Base-by-base conservation (phyloP, 2,113 vertebrate genomes). In the Siniperca chuatsi region DNA sequence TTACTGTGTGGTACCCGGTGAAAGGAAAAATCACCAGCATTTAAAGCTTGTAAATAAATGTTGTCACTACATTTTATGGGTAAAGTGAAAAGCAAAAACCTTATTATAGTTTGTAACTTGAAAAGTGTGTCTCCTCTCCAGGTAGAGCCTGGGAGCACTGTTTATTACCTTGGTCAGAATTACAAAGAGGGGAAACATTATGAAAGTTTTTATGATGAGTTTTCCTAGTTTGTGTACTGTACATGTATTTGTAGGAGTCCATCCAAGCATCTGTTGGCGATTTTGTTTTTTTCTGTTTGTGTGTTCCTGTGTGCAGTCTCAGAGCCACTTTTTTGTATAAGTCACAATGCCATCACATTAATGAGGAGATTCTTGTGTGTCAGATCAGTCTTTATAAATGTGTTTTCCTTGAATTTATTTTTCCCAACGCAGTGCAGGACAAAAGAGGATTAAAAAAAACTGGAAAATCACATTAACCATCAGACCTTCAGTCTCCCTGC, bases 31-130 rank as follows among this genome's bases (percentile, higher is more conserved):
- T 71, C 50, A 21, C 23, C n/a, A 66, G 68, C 18, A 20, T 42
- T 89, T 70, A 65, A 74, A 50, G 64, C 68, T 57, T 68, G 70
- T 81, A 62, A 90, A 89, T 60, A 16, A 37, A 87, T 82, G 83
- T 75, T 64, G 48, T 79, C 37, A 70, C 40, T 64, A 23, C 23
- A 40, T 73, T 88, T 90, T 70, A 82, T 73, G 23, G 68, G 80
- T 42, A 84, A 75, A 79, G 70, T 71, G 74, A 74, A 73, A 78
- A 72, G 72, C 71, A 54, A 78, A 80, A 83, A 44, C 35, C 33
- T 29, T 69, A 67, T 82, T 79, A 87, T 85, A 73, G 33, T 83
- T 84, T 87, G 40, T 50, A 68, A 66, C 18, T 67, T 69, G 37
- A 74, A 79, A 81, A 78, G 13, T 1, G 37, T 55, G 76, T 73